Percentiles rank a stretch among this genome's conserved stretches.
phyloP scores from a whole-genome alignment of 2,888 invertebrate species.

The Cordilura impudica region DNA sequence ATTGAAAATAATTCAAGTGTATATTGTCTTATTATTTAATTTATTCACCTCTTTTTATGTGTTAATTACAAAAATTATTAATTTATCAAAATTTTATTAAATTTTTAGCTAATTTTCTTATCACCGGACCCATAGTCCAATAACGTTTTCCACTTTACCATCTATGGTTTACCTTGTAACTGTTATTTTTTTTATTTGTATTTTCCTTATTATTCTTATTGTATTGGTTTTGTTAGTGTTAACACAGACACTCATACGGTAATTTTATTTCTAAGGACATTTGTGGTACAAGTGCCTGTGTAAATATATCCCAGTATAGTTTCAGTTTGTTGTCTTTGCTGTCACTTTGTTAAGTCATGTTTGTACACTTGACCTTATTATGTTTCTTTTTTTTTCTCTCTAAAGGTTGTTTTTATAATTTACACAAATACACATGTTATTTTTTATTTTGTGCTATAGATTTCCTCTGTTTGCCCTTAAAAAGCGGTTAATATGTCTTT shows the following conservation, averaged over 20 bases:
- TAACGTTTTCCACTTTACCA: background rate
- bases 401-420: conserved; percentile 5
- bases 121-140: too few relatives aligned
- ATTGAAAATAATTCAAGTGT: too few relatives aligned
- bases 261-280: background rate
- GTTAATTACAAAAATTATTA: too few relatives aligned
- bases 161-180: conserved; percentile 28
- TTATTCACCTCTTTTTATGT: too few relatives aligned
- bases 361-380: conserved; percentile 57
- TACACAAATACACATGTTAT: conserved; percentile 43
- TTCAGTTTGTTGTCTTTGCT: conserved; percentile 1
- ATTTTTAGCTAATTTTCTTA: too few relatives aligned
- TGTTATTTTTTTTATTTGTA: background rate
- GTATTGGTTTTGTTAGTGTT: conserved; percentile 14
- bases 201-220: conserved; percentile 29
- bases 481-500: conserved; percentile 49
- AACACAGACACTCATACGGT: conserved; percentile 28
- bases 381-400: background rate
- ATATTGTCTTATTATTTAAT: too few relatives aligned
- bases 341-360: conserved; percentile 50
- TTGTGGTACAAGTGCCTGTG: background rate
- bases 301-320: background rate
- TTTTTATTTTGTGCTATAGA: conserved; percentile 28
- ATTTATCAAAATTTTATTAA: too few relatives aligned
- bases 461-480: conserved; percentile 18